Percentiles rank a stretch among this genome's conserved stretches.
These are phyloP conservation scores for Cathartes aura DNA, from an alignment of 2,113 vertebrate species.

Conservation along the genomic window DNA sequence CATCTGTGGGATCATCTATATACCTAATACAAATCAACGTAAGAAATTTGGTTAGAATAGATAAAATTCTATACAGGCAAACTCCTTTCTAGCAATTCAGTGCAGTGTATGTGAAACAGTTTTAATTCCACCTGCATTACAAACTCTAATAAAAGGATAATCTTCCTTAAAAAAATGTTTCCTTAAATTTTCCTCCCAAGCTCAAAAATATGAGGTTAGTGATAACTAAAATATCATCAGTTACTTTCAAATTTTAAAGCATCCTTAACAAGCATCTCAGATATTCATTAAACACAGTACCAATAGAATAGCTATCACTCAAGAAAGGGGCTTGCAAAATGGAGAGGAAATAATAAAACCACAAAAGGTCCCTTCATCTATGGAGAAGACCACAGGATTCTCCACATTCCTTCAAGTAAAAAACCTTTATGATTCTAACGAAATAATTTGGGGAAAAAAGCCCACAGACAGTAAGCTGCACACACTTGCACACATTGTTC, in stretches of 20 bases:
- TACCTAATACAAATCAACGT: not conserved
- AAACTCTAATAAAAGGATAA: not conserved
- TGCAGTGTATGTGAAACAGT: not conserved
- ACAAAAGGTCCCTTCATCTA: not conserved
- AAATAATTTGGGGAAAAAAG: not conserved
- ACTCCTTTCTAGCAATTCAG: not conserved
- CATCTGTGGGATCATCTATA: not conserved
- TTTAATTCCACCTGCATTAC: not conserved
- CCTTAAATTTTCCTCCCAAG: not conserved
- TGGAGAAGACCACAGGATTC: not conserved
- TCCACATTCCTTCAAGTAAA: not conserved
- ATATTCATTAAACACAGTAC: not conserved
- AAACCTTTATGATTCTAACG: not conserved
- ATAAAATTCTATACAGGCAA: not conserved
- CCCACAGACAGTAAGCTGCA: accelerated
- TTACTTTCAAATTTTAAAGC: not conserved
- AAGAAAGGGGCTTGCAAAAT: not conserved
- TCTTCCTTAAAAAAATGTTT: not conserved
- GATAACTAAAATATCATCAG: not conserved
- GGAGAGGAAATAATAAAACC: not conserved
- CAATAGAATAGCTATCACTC: not conserved
- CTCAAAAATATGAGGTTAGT: not conserved
- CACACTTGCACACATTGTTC: not conserved
- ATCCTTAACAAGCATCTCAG: not conserved
- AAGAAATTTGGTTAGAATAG: not conserved